Evolutionary conservation across 53 echinoderm and acorn worm genomes (phyloP), one percentile per base, ranked within the genome.

Genomic region (Arbacia lixula): DNA sequence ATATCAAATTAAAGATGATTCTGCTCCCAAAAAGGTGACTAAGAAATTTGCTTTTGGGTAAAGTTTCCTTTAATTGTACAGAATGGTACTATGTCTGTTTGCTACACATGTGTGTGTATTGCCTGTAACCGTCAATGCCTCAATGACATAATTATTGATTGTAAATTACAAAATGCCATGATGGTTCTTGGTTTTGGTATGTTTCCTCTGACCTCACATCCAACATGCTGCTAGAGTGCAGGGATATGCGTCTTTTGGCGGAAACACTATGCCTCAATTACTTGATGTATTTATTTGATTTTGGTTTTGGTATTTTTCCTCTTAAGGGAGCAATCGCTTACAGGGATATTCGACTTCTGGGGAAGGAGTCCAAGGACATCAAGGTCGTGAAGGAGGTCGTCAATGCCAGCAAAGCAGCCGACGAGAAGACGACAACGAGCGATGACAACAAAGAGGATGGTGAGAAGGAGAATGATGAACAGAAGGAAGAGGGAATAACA

Each of bases 261-360:
- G n/a, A n/a, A n/a, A n/a, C n/a, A n/a, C n/a, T n/a, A n/a, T n/a
- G n/a, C n/a, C n/a, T n/a, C n/a, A n/a, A n/a, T n/a, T n/a, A n/a
- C n/a, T n/a, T n/a, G n/a, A n/a, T n/a, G n/a, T n/a, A 46, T 10
- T 46, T 17, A 42, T 43, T 3, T 42, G 4, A 42, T 40, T 68
- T 42, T 43, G 25, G 14, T n/a, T n/a, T n/a, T n/a, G n/a, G n/a
- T n/a, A n/a, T 31, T 5, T 46, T 20, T 62, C 2, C 25, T 28
- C 64, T 34, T 19, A 57, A 95, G 93, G 92, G 89, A 40, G 71
- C 93, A 32, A 92, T 95, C 16, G 84, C 62, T n/a, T 95, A 93
- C 83, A 53, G 91, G 68, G 95, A 95, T 40, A 87, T 95, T 50
- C 83, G 95, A 17, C 86, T 91, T 39, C 79, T 92, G 71, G 85